Conservation (phyloP, 2,113 vertebrate genomes). For the Limnothrissa miodon region DNA sequence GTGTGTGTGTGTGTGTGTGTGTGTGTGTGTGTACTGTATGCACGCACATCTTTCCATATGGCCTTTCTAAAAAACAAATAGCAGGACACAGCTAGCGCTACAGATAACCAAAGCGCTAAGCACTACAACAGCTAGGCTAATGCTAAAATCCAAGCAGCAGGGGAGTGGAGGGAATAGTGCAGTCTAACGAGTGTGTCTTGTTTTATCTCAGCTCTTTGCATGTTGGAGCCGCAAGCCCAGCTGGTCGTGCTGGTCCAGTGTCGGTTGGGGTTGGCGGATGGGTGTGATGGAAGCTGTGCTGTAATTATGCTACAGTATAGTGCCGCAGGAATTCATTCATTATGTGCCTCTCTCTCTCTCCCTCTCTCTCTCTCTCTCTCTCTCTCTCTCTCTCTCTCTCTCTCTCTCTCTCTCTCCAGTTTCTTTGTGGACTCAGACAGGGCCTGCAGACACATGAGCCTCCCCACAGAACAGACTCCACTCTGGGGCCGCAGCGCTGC, state of each 20-base stretch:
- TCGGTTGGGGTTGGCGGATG: constrained; percentile 6
- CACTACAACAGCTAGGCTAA: neutral
- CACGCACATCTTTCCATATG: neutral
- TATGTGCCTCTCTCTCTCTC: constrained; percentile 55
- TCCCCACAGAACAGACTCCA: constrained; percentile 62
- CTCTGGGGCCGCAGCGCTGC: constrained; percentile 61
- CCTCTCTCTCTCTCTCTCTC: neutral
- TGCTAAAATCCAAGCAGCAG: neutral
- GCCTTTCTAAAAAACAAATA: neutral
- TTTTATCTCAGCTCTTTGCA: constrained; percentile 48
- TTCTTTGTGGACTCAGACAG: constrained; percentile 47
- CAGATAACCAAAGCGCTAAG: neutral
- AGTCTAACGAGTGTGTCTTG: neutral
- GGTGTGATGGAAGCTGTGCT: constrained; percentile 55
- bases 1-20: neutral
- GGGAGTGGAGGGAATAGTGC: constrained; percentile 22
- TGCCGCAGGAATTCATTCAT: constrained; percentile 73
- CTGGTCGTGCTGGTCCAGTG: constrained; percentile 49
- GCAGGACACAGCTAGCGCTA: neutral
- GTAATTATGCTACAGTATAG: constrained; percentile 70
- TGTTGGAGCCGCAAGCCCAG: constrained; percentile 65
- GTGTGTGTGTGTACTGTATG: neutral
- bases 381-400: neutral
- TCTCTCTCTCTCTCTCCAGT: neutral
- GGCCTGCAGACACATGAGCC: constrained; percentile 59